These are phyloP conservation scores for Philotrypesis tridentata DNA, from an alignment of 1,140 invertebrate genomes.

Conservation along the genomic window DNA sequence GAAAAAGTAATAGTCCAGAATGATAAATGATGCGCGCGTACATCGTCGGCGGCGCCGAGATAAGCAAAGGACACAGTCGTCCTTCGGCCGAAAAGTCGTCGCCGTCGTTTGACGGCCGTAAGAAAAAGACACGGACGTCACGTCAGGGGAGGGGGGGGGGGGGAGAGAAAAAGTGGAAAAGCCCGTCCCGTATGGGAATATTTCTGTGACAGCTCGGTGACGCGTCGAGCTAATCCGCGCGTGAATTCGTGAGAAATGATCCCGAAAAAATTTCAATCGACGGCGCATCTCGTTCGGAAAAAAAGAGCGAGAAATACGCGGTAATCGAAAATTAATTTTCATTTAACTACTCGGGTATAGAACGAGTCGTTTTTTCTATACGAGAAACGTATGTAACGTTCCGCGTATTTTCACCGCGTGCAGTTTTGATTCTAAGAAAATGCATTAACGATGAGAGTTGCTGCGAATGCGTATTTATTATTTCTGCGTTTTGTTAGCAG, in stretches of 20 bases:
- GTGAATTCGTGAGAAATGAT: neutral
- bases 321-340: no score
- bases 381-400: no score
- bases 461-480: no score
- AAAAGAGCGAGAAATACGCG: no score
- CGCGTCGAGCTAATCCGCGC: neutral
- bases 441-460: no score
- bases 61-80: neutral
- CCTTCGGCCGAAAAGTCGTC: neutral
- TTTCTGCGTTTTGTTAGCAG: no score
- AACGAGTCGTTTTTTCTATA: no score
- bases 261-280: neutral
- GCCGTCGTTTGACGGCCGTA: neutral
- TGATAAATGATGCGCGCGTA: neutral
- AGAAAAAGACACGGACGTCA: neutral
- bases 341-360: no score
- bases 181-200: neutral
- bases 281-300: no score
- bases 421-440: no score
- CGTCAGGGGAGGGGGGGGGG: no score
- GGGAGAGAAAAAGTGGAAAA: neutral
- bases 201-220: neutral
- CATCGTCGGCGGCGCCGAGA: neutral
- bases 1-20: neutral
- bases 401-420: no score